phyloP scores from a whole-genome alignment of 2,888 invertebrate genomes.

The Mystacides longicornis region DNA sequence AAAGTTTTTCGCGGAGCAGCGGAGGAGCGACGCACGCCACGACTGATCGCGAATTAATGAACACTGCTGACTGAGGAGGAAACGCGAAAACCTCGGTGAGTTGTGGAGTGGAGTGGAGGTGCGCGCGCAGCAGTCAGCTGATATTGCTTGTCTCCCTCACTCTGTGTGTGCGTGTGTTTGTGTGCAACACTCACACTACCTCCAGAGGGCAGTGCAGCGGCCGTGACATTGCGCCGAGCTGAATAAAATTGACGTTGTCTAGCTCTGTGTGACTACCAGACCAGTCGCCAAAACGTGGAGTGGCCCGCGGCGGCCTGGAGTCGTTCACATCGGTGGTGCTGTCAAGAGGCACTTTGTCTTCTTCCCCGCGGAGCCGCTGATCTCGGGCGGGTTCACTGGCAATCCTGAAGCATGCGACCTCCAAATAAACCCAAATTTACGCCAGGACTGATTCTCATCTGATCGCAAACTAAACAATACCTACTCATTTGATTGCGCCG shows the following conservation, averaged over 20 bases:
- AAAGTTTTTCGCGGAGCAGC: not conserved
- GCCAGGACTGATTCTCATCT: too few relatives aligned
- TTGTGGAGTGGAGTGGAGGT: not conserved
- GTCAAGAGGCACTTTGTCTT: too few relatives aligned
- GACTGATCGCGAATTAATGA: not conserved
- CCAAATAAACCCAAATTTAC: too few relatives aligned
- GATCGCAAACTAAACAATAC: too few relatives aligned
- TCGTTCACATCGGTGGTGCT: too few relatives aligned
- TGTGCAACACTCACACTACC: not conserved
- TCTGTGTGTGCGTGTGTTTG: not conserved
- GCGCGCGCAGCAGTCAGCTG: slow-evolving; percentile 1
- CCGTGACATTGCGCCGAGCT: not conserved
- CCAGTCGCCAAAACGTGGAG: too few relatives aligned
- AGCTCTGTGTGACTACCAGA: not conserved
- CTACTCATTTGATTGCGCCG: too few relatives aligned
- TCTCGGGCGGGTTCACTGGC: too few relatives aligned
- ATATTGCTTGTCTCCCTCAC: not conserved
- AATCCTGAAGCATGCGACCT: too few relatives aligned
- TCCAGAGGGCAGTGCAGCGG: not conserved
- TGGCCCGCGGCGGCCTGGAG: too few relatives aligned
- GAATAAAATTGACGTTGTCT: not conserved
- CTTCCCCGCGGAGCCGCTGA: too few relatives aligned
- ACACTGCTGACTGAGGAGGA: not conserved
- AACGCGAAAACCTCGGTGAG: not conserved
- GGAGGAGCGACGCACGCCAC: not conserved